Base-by-base conservation (phyloP, 2,888 invertebrate genomes). In the Morinoia aosen region DNA sequence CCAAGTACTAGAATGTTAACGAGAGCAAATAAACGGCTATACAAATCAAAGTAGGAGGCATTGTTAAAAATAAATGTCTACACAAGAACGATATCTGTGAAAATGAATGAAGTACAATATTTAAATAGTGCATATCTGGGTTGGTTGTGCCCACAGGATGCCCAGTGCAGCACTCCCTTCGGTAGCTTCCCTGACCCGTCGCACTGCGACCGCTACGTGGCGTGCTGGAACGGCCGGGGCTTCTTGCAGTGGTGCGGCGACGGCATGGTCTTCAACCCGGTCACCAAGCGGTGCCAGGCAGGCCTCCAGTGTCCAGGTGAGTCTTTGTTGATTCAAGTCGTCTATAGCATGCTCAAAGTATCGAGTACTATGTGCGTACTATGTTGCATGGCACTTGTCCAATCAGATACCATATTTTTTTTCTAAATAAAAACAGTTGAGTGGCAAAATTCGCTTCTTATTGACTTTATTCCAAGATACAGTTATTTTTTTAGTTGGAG, bases 211-310 rank as follows among this genome's bases (percentile, higher is more conserved):
- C 95, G 95, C 33, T 96, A 96, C 91, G 58, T 95, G 25, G 95
- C 95, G 0, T 96, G 96, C 58, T 96, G 96, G 96, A 95, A 91
- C 56, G 96, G 96, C 33, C 94, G 96, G 19, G 96, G 96, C 76
- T 96, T 95, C 95, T 95, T 96, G 56, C 96, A 96, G 94, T 76
- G 95, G 8, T 96, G 96, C 91, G 95, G 96, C 58, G 88, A 88
- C 76, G 91, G 94, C 91, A 96, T 96, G 91, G 95, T 96, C 88
- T 96, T 96, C 95, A 95, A 96, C 88, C 95, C 96, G 25, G 93
- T 58, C 48, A 95, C 96, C 40, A 91, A n/a, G 91, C 39, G 61
- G 33, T 96, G 96, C 33, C 96, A 96, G 95, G 39, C 61, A 10
- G 96, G 96, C 11, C 90, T 90, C 14, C 56, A 88, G 11, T 96